phyloP scores from a whole-genome alignment of 37 sponge, comb jelly and placozoan genomes.

The Axinella damicornis region DNA sequence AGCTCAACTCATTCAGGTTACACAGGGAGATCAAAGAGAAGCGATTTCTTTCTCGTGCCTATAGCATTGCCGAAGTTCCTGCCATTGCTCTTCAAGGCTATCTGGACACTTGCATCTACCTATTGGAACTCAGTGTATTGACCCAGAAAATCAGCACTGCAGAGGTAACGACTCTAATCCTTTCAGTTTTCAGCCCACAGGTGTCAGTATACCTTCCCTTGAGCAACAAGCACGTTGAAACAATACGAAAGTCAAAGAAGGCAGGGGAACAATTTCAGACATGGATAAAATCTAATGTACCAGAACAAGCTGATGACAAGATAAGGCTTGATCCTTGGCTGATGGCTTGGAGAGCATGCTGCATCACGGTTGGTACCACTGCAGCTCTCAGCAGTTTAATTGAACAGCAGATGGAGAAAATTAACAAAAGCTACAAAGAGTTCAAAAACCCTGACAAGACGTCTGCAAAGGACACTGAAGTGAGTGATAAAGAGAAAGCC shows the following conservation, averaged over 20 bases:
- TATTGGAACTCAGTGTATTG: slow-evolving; percentile 1
- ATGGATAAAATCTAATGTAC: not conserved
- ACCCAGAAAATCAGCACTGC: not conserved
- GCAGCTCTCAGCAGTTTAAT: not conserved
- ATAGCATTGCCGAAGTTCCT: slow-evolving; percentile 20
- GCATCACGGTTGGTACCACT: not conserved
- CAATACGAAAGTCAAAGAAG: not conserved
- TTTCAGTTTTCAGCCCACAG: slow-evolving; percentile 32
- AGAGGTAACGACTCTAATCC: not conserved
- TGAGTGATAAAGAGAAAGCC: too few species aligned
- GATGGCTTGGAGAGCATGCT: slow-evolving; percentile 37
- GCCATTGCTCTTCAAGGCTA: slow-evolving; percentile 1
- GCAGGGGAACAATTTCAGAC: not conserved
- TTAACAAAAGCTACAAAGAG: not conserved
- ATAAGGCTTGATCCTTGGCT: slow-evolving; percentile 34
- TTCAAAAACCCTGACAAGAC: too few species aligned
- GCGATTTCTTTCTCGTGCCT: not conserved
- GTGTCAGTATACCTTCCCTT: slow-evolving; percentile 34
- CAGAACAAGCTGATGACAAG: not conserved
- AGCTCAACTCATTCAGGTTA: not conserved
- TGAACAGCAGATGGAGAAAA: not conserved
- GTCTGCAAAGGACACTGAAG: too few species aligned
- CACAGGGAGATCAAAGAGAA: slow-evolving; percentile 12
- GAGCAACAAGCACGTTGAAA: slow-evolving; percentile 7
- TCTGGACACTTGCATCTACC: slow-evolving; percentile 7